Evolutionary conservation across 2,888 invertebrate species (phyloP), one percentile per base, ranked within the genome.

Genomic region (Chouioia cunea): DNA sequence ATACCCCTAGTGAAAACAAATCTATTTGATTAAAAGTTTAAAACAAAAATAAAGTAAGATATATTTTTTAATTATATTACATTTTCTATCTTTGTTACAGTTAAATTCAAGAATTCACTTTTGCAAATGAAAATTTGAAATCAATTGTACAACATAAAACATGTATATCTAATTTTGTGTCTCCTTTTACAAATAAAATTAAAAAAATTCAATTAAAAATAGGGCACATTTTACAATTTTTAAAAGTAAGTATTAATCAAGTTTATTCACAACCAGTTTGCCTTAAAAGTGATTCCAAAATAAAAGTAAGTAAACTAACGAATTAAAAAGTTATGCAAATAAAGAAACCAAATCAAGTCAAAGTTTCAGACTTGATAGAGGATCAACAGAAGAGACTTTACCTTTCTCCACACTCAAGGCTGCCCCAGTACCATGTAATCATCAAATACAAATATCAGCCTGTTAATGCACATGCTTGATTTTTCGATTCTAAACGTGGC

Each of bases 361-460:
- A 58, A 20, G 43, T 44, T n/a, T 15, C 53, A 27, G 8, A 54
- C 18, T 46, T 59, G 50, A n/a, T 16, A 54, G 23, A 65, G 65
- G 60, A n/a, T 65, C 60, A 60, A 65, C 18, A 57, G 20, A 18
- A 70, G 27, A 15, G 59, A 62, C 27, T 65, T 71, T 71, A 71
- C 71, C 71, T 71, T 67, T 63, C 48, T 20, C 67, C 43, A 63
- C 3, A 16, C 57, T 67, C 71, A 67, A 71, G 63, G 63, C 48
- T 71, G 58, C 53, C 58, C 15, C 58, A 59, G 58, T 22, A 64
- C 36, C 67, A 67, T 48, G 54, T 53, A 22, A 64, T 52, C 67
- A 67, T 44, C 53, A 12, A 18, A n/a, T 18, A 63, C 50, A 65
- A 57, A 36, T 36, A 36, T 36, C 4, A 36, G 10, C 12, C 6